Evolutionary conservation across 2,113 vertebrate genomes (phyloP).

Genomic region (Lamprotornis superbus): DNA sequence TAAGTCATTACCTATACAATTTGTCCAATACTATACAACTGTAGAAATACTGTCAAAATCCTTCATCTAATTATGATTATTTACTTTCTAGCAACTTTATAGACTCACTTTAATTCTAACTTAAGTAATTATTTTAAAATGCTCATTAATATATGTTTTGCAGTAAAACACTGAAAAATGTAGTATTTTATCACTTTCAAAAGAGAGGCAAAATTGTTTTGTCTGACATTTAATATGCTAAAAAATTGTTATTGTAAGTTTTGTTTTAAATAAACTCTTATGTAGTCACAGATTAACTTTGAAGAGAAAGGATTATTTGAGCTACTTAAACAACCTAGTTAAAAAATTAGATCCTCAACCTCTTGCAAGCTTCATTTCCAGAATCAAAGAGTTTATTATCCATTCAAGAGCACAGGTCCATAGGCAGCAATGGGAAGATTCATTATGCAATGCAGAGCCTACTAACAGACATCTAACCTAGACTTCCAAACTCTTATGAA

Average conservation of each 20-base stretch:
- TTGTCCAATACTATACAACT: not conserved
- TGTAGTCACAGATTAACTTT: not conserved
- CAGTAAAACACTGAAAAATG: not conserved
- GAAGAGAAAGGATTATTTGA: not conserved
- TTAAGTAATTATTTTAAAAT: not conserved
- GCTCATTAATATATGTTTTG: not conserved
- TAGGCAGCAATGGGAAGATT: not conserved
- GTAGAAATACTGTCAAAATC: not conserved
- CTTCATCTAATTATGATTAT: conserved; percentile 9
- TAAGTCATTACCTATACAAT: not conserved
- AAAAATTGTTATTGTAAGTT: not conserved
- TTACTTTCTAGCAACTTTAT: not conserved
- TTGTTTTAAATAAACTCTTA: not conserved
- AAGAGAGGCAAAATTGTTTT: not conserved
- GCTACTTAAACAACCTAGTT: not conserved
- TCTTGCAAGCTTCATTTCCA: not conserved
- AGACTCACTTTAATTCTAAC: not conserved
- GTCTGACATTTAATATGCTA: not conserved
- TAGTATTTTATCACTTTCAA: not conserved
- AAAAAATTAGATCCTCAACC: not conserved
- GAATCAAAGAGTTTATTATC: not conserved
- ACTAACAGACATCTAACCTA: not conserved
- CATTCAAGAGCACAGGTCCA: not conserved
- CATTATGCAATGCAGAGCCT: not conserved
- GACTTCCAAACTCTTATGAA: not conserved